phyloP scores from a whole-genome alignment of 2,888 invertebrate genomes.

The Dicranocentrus wangi region DNA sequence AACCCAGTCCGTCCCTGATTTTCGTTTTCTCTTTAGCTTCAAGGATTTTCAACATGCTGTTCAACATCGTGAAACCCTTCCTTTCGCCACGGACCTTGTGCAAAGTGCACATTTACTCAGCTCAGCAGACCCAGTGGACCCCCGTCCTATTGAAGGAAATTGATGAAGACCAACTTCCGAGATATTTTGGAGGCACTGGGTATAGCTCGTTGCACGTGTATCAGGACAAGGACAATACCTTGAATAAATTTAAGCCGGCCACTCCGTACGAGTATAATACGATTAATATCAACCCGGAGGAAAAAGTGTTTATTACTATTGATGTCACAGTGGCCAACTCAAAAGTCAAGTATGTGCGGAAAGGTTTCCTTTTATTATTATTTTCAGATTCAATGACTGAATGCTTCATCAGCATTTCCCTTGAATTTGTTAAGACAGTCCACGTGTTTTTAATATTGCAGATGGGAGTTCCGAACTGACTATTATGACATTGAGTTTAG shows the following conservation, averaged over 20 bases:
- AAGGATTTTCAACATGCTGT: slow-evolving; percentile 64
- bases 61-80: slow-evolving; percentile 66
- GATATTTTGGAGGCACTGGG: slow-evolving; percentile 59
- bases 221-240: background rate
- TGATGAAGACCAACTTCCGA: slow-evolving; percentile 61
- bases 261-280: background rate
- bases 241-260: background rate
- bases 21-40: slow-evolving; percentile 45
- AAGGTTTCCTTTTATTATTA: no score
- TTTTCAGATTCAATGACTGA: background rate
- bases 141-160: slow-evolving; percentile 43
- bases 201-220: background rate
- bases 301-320: slow-evolving; percentile 50
- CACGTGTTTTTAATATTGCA: slow-evolving; percentile 1
- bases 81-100: slow-evolving; percentile 60
- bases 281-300: slow-evolving; percentile 58
- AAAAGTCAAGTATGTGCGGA: slow-evolving; percentile 28
- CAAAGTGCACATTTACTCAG: slow-evolving; percentile 54
- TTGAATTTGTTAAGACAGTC: background rate
- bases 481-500: slow-evolving; percentile 65
- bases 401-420: background rate
- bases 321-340: slow-evolving; percentile 39
- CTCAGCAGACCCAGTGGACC: slow-evolving; percentile 57
- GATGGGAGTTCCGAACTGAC: slow-evolving; percentile 63
- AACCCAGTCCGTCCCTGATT: no score